phyloP scores from a whole-genome alignment of 2,113 vertebrate genomes.

The Plecotus auritus region DNA sequence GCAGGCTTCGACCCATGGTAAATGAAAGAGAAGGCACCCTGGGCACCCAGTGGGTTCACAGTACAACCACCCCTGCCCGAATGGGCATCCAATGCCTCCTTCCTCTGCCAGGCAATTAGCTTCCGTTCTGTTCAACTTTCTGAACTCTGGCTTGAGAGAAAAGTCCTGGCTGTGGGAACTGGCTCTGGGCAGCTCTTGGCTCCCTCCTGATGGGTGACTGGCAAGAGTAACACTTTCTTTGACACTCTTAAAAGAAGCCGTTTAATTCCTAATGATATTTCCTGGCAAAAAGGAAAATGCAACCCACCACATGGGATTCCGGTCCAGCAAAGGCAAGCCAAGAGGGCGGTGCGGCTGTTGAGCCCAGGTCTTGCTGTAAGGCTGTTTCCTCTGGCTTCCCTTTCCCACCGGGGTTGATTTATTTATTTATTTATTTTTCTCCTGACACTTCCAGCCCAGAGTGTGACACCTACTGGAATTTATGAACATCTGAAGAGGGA shows the following conservation, averaged over 20 bases:
- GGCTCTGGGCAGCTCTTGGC: slow-evolving; percentile 59
- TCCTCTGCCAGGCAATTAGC: slow-evolving; percentile 66
- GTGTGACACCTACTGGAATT: slow-evolving; percentile 52
- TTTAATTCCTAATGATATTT: slow-evolving; percentile 71
- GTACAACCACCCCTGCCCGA: not conserved
- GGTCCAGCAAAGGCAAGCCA: slow-evolving; percentile 29
- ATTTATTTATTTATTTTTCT: too few species aligned
- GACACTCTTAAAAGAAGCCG: slow-evolving; percentile 60
- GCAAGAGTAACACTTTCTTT: slow-evolving; percentile 66
- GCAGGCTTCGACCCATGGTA: not conserved
- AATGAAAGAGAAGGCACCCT: not conserved
- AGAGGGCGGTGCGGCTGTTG: not conserved
- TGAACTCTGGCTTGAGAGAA: slow-evolving; percentile 62
- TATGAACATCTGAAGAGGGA: not conserved
- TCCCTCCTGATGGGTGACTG: slow-evolving; percentile 41
- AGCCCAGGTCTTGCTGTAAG: not conserved
- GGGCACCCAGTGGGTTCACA: not conserved
- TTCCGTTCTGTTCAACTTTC: slow-evolving; percentile 70
- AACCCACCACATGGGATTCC: not conserved
- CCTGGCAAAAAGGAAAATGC: slow-evolving; percentile 61
- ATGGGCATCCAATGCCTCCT: not conserved
- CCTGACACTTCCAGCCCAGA: not conserved
- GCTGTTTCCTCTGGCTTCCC: not conserved
- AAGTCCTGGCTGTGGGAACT: slow-evolving; percentile 69
- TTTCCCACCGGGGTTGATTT: not conserved